phyloP scores from a whole-genome alignment of 1,140 invertebrate species.

The Himalopsyche phryganea region DNA sequence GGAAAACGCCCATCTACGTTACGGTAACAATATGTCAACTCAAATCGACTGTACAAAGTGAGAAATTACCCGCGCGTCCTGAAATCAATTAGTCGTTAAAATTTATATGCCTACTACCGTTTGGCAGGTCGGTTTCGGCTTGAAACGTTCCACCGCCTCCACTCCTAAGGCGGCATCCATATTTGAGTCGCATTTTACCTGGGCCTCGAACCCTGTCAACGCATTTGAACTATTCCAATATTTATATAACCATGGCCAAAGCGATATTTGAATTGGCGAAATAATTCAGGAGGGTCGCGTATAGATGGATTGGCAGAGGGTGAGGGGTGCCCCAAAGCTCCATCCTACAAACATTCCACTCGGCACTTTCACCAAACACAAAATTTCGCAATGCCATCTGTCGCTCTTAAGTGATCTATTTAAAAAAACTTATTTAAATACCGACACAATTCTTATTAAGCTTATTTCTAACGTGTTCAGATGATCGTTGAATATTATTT shows the following conservation, averaged over 20 bases:
- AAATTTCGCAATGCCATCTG: no score
- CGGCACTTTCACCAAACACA: no score
- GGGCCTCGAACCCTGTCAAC: slow-evolving; percentile 23
- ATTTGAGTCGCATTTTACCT: slow-evolving; percentile 22
- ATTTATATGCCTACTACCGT: slow-evolving; percentile 14
- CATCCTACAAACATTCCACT: no score
- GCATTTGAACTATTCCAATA: slow-evolving; percentile 35
- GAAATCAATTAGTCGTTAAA: slow-evolving; percentile 33
- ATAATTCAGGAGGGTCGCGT: slow-evolving; percentile 35
- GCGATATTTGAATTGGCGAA: slow-evolving; percentile 35
- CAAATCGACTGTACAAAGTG: slow-evolving; percentile 25
- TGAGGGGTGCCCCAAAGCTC: neutral
- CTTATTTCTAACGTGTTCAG: no score
- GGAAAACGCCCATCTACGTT: slow-evolving; percentile 3
- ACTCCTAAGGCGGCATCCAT: slow-evolving; percentile 7
- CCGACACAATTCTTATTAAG: no score
- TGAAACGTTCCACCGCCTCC: slow-evolving; percentile 9
- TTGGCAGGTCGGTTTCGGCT: neutral
- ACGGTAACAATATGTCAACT: slow-evolving; percentile 19
- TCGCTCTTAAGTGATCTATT: no score
- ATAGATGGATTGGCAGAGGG: slow-evolving; percentile 28
- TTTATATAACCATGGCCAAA: slow-evolving; percentile 33
- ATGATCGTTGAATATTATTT: no score
- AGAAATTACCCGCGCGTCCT: slow-evolving; percentile 20
- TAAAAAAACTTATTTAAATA: no score